Evolutionary conservation across 2,888 invertebrate genomes (phyloP).

Genomic region (Gandaritis pyraliata): DNA sequence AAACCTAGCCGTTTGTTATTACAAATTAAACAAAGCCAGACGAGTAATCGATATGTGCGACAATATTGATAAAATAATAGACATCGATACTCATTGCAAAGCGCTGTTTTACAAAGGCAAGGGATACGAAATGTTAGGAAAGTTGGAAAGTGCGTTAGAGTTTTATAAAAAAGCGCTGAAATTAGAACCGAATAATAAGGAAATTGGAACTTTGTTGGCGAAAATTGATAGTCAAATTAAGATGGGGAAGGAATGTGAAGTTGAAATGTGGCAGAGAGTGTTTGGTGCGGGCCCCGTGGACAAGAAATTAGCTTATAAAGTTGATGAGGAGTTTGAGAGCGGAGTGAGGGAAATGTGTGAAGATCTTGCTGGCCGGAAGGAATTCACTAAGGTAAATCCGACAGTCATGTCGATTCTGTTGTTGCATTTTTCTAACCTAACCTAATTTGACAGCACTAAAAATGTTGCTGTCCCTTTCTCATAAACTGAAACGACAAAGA

Average conservation of each 20-base stretch:
- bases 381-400: conserved; percentile 18
- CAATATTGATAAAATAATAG: conserved; percentile 59
- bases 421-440: too few species aligned
- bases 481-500: too few species aligned
- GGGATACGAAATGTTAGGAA: conserved; percentile 63
- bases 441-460: too few species aligned
- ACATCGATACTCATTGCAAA: conserved; percentile 69
- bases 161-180: conserved; percentile 72
- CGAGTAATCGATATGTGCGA: conserved; percentile 68
- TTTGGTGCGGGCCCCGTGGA: conserved; percentile 51
- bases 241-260: conserved; percentile 54
- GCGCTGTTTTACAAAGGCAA: conserved; percentile 68
- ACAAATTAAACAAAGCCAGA: conserved; percentile 67
- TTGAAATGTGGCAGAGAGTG: conserved; percentile 67
- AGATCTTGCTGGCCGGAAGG: conserved; percentile 53
- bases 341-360: conserved; percentile 66
- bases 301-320: conserved; percentile 54
- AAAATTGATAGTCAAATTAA: conserved; percentile 58
- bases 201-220: conserved; percentile 64
- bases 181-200: conserved; percentile 73
- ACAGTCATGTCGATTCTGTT: too few species aligned
- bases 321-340: conserved; percentile 67
- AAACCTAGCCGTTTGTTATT: conserved; percentile 72
- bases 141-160: conserved; percentile 58
- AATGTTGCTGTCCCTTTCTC: too few species aligned